phyloP scores from a whole-genome alignment of 2,113 vertebrate genomes.

The Tragulus kanchil region DNA sequence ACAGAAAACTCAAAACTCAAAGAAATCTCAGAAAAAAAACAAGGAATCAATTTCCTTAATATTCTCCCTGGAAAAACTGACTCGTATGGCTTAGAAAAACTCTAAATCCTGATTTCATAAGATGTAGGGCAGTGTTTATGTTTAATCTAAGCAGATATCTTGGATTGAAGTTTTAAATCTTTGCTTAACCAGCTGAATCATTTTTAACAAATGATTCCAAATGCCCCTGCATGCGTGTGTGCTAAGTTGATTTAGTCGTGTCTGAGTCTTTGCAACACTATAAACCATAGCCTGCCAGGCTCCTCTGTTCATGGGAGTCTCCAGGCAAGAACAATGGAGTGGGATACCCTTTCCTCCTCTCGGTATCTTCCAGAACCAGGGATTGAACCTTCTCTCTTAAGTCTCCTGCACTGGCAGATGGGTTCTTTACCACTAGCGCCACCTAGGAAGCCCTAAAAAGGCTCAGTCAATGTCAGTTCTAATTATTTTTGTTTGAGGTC shows the following conservation, averaged over 20 bases:
- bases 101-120: neutral
- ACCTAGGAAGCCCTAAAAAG: neutral
- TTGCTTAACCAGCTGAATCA: neutral
- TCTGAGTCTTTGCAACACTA: neutral
- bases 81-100: neutral
- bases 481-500: constrained; percentile 3
- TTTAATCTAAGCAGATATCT: neutral
- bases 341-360: neutral
- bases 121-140: neutral
- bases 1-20: neutral
- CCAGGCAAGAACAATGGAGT: neutral
- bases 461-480: neutral
- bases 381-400: neutral
- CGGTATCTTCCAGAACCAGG: neutral
- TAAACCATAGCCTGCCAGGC: neutral
- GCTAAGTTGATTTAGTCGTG: neutral
- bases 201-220: constrained; percentile 9
- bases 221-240: neutral
- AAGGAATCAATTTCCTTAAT: neutral
- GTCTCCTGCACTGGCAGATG: neutral
- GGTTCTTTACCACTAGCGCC: neutral
- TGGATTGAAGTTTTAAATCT: neutral
- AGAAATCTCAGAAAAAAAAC: constrained; percentile 18
- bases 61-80: neutral
- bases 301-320: neutral